These are phyloP conservation scores for Pholis gunnellus DNA, from an alignment of 2,113 vertebrate species.

Conservation along the genomic window DNA sequence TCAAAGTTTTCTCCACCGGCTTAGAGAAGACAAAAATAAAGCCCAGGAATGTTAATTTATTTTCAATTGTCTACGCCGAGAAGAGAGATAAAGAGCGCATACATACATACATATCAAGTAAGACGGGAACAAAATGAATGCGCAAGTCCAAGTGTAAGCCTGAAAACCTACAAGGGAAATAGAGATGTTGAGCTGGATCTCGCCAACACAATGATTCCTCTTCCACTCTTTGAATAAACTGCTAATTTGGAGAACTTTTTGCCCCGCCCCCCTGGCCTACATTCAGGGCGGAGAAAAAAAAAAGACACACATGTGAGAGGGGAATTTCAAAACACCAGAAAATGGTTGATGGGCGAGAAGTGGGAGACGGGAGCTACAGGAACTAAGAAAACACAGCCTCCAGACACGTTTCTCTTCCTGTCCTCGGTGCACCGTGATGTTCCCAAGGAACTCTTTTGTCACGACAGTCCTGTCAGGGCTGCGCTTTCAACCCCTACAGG, in stretches of 20 bases:
- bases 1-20: constrained; percentile 80
- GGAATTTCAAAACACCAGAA: constrained; percentile 70
- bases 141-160: constrained; percentile 74
- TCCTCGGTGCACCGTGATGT: constrained; percentile 63
- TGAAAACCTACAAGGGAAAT: constrained; percentile 66
- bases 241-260: constrained; percentile 73
- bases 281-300: constrained; percentile 55
- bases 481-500: constrained; percentile 68
- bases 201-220: constrained; percentile 69
- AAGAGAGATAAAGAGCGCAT: constrained; percentile 80
- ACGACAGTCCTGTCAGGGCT: constrained; percentile 78
- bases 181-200: constrained; percentile 60
- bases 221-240: constrained; percentile 69
- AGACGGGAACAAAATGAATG: constrained; percentile 76
- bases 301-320: constrained; percentile 57
- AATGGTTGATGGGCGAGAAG: constrained; percentile 66
- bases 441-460: constrained; percentile 77
- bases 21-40: constrained; percentile 83
- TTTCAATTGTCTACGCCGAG: constrained; percentile 82
- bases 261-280: constrained; percentile 67
- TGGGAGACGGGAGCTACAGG: constrained; percentile 51
- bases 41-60: constrained; percentile 88
- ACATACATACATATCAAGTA: constrained; percentile 86
- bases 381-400: constrained; percentile 63
- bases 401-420: constrained; percentile 54